A percentile compares a stretch with the other conserved stretches of the same genome.
These are phyloP conservation scores for Calameuta filiformis DNA, from an alignment of 2,888 invertebrate genomes.

Conservation along the genomic window DNA sequence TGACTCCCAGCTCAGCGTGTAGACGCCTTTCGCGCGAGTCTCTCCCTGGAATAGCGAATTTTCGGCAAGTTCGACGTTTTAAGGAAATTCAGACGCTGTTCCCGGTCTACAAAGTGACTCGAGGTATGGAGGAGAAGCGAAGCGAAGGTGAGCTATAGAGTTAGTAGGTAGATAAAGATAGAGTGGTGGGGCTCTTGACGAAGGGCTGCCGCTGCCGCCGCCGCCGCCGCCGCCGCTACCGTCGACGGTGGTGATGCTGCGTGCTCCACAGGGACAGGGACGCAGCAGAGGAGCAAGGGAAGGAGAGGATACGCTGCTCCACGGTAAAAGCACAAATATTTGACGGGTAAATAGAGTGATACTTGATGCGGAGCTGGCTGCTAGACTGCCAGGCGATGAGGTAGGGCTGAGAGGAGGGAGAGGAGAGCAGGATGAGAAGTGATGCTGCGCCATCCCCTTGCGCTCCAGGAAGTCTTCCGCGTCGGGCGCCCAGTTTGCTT, in stretches of 20 bases:
- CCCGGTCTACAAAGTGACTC: conserved; percentile 63
- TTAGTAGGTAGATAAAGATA: conserved; percentile 11
- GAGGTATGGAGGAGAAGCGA: conserved; percentile 35
- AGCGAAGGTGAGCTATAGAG: conserved; percentile 15
- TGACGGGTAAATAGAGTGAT: conserved; percentile 66
- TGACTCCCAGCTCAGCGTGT: no score
- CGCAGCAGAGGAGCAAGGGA: conserved; percentile 34
- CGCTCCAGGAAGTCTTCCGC: conserved; percentile 50
- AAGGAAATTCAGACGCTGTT: conserved; percentile 61
- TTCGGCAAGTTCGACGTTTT: conserved; percentile 63
- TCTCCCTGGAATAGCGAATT: conserved; percentile 58
- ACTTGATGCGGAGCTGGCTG: conserved; percentile 61
- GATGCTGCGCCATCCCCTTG: conserved; percentile 18
- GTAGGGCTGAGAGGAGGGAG: not conserved
- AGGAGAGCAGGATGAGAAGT: conserved; percentile 30
- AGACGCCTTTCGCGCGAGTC: no score
- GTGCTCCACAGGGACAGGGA: conserved; percentile 1
- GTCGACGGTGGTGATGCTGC: no score
- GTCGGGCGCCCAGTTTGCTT: conserved; percentile 50
- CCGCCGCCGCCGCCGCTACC: no score
- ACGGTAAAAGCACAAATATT: conserved; percentile 66
- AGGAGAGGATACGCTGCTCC: conserved; percentile 51
- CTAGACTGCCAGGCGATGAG: conserved; percentile 26
- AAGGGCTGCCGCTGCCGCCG: no score
- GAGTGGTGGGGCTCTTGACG: no score